Evolutionary conservation across 2,797 vertebrate genomes (phyloP), one percentile per base, ranked within the genome.

Genomic region (Zenarchopterus dispar): DNA sequence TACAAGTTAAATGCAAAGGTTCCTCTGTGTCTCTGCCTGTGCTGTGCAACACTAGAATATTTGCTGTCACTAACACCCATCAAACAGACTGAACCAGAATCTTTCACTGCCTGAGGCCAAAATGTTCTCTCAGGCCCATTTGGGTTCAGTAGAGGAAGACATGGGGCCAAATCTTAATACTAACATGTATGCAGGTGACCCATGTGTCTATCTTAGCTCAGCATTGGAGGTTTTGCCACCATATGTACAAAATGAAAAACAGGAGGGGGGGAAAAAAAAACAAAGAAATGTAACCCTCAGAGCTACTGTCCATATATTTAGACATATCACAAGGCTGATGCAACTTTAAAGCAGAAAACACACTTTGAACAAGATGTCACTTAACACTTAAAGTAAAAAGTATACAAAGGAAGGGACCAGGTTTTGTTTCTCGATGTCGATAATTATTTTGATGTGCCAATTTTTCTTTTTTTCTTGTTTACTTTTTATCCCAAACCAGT

Each of bases 391-490:
- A 55, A 51, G 78, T 16, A 47, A 54, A 52, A 31, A 69, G 52
- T 47, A 56, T 24, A 50, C 48, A 28, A 44, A 54, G 13, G 39
- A 63, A 79, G 50, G 52, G 54, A 80, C 65, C 4, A 33, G 2
- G 2, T 8, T 22, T 59, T 48, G 22, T 36, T 3, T 46, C 24
- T 6, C 10, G 24, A 4, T 56, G 16, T n/a, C 18, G 48, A 84
- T 88, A 82, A 79, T 90, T 73, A 82, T 87, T 91, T 91, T 81
- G 75, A 82, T 80, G 95, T 96, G 95, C 96, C 96, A 95, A 94
- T 90, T 81, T 91, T 85, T 59, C 82, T 88, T 73, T 87, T 48
- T 57, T 55, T 71, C 36, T 56, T 22, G 22, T 41, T 48, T 43
- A 24, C 44, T 33, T 70, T 72, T 66, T 80, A 87, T 77, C 81